A percentile compares a stretch with the other conserved stretches of the same genome.
Evolutionary conservation across 1,140 invertebrate species (phyloP).

Genomic region (Berghia stephanieae): DNA sequence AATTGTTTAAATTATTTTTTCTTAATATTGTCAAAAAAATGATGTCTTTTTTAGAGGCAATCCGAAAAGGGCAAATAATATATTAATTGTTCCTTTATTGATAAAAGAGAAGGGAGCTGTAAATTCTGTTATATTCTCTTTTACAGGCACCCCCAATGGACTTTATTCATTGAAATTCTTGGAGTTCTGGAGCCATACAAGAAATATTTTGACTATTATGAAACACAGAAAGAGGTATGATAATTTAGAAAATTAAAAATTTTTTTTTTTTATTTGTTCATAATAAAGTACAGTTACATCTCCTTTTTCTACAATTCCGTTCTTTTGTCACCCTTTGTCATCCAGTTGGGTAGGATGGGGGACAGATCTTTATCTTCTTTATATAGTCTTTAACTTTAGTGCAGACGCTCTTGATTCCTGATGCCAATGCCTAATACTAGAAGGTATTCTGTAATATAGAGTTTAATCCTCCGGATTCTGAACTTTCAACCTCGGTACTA

Average conservation of each 20-base stretch:
- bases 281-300: neutral
- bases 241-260: neutral
- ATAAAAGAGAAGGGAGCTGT: neutral
- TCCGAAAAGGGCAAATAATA: neutral
- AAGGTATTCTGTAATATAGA: no score
- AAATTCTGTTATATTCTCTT: conserved; percentile 23
- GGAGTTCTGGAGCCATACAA: conserved; percentile 48
- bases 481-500: no score
- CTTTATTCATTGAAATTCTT: conserved; percentile 52
- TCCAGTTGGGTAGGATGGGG: no score
- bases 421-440: no score
- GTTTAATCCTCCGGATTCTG: no score
- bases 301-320: neutral
- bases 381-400: no score
- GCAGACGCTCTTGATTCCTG: neutral
- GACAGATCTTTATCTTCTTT: no score
- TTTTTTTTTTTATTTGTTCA: neutral
- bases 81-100: neutral
- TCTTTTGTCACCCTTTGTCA: neutral
- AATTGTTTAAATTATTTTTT: neutral
- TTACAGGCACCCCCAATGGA: conserved; percentile 57
- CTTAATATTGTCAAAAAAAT: neutral
- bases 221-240: conserved; percentile 54
- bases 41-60: neutral
- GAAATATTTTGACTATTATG: conserved; percentile 48